Evolutionary conservation across 2,797 vertebrate species (phyloP).

Genomic region (Tympanoctomys barrerae): DNA sequence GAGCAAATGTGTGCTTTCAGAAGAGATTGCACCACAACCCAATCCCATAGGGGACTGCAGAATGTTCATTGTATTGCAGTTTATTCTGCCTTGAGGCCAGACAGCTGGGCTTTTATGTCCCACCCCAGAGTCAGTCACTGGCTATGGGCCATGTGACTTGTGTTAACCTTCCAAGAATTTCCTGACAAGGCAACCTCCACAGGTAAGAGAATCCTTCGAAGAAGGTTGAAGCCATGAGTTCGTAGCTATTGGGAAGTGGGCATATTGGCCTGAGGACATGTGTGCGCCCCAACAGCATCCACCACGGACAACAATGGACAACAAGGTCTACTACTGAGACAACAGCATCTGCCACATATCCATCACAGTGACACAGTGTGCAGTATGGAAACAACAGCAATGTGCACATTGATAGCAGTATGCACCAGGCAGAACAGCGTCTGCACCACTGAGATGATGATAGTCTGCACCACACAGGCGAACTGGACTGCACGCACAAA

Average conservation of each 20-base stretch:
- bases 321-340: background rate
- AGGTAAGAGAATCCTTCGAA: conserved; percentile 11
- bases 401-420: no score
- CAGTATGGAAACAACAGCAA: background rate
- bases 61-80: background rate
- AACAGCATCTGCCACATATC: background rate
- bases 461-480: background rate
- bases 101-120: background rate
- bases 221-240: background rate
- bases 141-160: background rate
- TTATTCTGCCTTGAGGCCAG: background rate
- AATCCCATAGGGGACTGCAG: background rate
- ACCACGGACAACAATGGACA: background rate
- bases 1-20: background rate
- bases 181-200: background rate
- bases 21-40: background rate
- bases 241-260: background rate
- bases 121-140: conserved; percentile 42
- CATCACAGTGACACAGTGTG: no score
- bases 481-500: background rate
- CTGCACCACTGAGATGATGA: background rate
- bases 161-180: conserved; percentile 52
- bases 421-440: background rate
- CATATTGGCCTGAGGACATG: background rate
- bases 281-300: background rate